Evolutionary conservation across 2,888 invertebrate species (phyloP), one percentile per base, ranked within the genome.

Genomic region (Saturnia pavonia): DNA sequence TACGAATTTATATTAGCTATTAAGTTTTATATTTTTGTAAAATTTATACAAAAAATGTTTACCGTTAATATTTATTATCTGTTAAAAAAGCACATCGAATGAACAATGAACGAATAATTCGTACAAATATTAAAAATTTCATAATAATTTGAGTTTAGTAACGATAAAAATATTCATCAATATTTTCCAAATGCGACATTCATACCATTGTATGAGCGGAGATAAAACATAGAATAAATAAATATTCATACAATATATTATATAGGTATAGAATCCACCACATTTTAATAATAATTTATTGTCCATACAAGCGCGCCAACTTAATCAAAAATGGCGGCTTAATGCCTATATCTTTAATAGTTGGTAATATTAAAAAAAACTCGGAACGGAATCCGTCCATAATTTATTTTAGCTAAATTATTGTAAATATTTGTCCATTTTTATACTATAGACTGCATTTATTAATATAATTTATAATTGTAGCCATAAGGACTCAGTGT

Each of bases 381-480:
- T 74, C 73, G 72, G 71, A 78, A 78, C 75, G 76, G 71, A 77
- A 77, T 74, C 81, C 80, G 78, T 82, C 80, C 80, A 71, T 82
- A 82, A 85, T 79, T 83, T 85, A 85, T 84, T 77, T 74, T 80
- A 85, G 82, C 70, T 68, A 76, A 80, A 75, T 80, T 81, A 76
- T 80, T 86, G 85, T 85, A 86, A 80, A 86, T 85, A 85, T 73
- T 79, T 77, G 71, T 74, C 69, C 63, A 78, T 76, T 74, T 77
- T 75, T 73, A 70, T 60, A 71, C 71, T 75, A 77, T 73, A 76
- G 80, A 85, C 82, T 86, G 90, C 90, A 90, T 90, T 90, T 90
- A 90, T 86, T 88, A 88, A 80, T 83, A 82, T 80, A 83, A 87
- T 85, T 82, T 86, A 81, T 81, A 77, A 82, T 83, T 84, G 22